Conservation (phyloP, 2,113 vertebrate species). For the Uria lomvia region DNA sequence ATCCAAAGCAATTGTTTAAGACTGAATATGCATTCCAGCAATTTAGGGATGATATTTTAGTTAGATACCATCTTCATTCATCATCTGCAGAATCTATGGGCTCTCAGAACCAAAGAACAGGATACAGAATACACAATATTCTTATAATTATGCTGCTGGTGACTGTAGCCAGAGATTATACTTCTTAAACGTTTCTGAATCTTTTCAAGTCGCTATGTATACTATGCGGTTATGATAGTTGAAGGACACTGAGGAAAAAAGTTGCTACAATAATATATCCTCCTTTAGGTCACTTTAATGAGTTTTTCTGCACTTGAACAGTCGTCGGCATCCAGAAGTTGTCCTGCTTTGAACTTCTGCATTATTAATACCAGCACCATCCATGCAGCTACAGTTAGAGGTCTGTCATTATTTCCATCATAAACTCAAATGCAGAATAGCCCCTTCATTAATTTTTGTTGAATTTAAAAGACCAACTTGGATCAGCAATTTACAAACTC, state of each 20-base stretch:
- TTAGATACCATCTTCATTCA: not conserved
- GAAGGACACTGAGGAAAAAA: conserved; percentile 10
- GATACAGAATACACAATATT: not conserved
- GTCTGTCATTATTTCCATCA: conserved; percentile 4
- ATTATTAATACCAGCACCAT: not conserved
- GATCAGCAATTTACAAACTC: not conserved
- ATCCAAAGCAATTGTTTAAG: conserved; percentile 8
- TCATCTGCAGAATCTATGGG: not conserved
- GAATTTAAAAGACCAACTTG: conserved; percentile 25
- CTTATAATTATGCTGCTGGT: not conserved
- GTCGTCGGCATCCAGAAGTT: not conserved
- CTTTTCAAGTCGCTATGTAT: not conserved
- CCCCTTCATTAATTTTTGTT: not conserved
- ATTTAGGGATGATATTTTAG: not conserved
- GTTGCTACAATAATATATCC: not conserved
- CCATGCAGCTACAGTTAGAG: not conserved
- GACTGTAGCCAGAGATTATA: not conserved
- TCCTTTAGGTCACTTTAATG: conserved; percentile 58
- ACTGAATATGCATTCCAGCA: not conserved
- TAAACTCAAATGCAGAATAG: not conserved
- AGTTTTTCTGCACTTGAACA: conserved; percentile 40
- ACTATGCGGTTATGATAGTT: not conserved
- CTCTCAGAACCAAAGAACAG: conserved; percentile 2
- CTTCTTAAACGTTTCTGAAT: not conserved
- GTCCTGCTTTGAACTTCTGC: conserved; percentile 15